Conservation (phyloP, 1,140 invertebrate species). For the Apocrypta bakeri region DNA sequence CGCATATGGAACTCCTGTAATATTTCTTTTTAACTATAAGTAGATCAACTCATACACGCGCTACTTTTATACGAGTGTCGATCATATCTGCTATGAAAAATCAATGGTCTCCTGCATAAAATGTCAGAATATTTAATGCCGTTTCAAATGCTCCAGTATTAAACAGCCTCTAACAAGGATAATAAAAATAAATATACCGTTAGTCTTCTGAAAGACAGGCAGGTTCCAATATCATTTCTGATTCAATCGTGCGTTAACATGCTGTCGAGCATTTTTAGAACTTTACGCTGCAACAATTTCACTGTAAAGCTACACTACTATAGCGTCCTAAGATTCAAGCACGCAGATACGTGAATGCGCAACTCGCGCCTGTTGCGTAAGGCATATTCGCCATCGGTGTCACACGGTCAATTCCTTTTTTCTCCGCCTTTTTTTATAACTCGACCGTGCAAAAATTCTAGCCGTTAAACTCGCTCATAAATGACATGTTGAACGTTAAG, state of each 20-base stretch:
- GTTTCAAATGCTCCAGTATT: background rate
- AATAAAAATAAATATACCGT: background rate
- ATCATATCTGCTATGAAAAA: background rate
- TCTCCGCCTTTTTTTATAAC: background rate
- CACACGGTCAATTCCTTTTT: background rate
- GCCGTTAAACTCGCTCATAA: no score
- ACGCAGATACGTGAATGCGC: background rate
- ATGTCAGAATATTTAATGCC: background rate
- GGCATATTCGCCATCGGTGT: background rate
- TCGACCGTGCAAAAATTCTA: no score
- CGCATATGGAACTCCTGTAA: background rate
- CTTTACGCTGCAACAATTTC: no score
- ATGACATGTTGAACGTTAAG: no score
- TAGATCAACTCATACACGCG: background rate
- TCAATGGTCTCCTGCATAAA: background rate
- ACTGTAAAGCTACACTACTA: no score
- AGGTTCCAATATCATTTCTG: background rate
- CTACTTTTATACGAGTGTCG: background rate
- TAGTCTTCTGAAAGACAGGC: background rate
- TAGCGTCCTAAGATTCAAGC: background rate
- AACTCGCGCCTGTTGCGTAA: background rate
- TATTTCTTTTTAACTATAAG: no score
- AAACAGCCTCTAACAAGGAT: background rate
- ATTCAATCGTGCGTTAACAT: background rate
- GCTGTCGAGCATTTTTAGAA: background rate